Base-by-base conservation (phyloP, 2,888 invertebrate genomes). In the Apamea monoglypha region DNA sequence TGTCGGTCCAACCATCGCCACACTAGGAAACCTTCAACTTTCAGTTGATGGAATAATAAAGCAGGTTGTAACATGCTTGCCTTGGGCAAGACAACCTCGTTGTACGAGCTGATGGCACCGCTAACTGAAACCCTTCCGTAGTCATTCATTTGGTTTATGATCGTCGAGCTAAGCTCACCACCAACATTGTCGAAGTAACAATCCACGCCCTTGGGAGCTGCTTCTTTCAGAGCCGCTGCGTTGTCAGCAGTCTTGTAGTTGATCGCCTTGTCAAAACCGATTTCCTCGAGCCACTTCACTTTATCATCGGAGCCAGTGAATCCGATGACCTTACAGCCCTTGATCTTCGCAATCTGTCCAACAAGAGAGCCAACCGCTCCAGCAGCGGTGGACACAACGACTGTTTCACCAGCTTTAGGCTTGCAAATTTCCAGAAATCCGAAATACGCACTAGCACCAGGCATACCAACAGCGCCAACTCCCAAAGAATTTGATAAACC, bases 391-490 rank as follows among this genome's bases (percentile, higher is more conserved):
- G 61, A 61, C 29, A 29, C 61, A 0, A 98, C 97, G 0, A 98
- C 97, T 0, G 98, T 98, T 91, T 98, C 98, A 3, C 98, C 98
- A 14, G 96, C 88, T 92, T 98, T 98, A 1, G 98, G 98, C 72
- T 98, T 92, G 89, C 98, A 98, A 53, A 98, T 90, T 82, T 98
- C 98, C 74, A 97, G 88, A 21, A 98, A 95, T 25, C 98, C 98
- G 91, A 98, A 98, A 91, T 98, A 98, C 0, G 98, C 98, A 0
- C 98, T 98, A 64, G 97, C 97, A 96, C 98, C 98, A 10, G 98
- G 97, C 97, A 98, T 98, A 81, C 98, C 98, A 8, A 98, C 93
- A 7, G 97, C 96, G 40, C 98, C 98, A 1, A 98, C 89, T 16
- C 96, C 97, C 25, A 97, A 93, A 0, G 98, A 98, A 2, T 94